A percentile compares a stretch with the other conserved stretches of the same genome.
These are phyloP conservation scores for Leuctra nigra DNA, from an alignment of 2,888 invertebrate species.

Conservation along the genomic window DNA sequence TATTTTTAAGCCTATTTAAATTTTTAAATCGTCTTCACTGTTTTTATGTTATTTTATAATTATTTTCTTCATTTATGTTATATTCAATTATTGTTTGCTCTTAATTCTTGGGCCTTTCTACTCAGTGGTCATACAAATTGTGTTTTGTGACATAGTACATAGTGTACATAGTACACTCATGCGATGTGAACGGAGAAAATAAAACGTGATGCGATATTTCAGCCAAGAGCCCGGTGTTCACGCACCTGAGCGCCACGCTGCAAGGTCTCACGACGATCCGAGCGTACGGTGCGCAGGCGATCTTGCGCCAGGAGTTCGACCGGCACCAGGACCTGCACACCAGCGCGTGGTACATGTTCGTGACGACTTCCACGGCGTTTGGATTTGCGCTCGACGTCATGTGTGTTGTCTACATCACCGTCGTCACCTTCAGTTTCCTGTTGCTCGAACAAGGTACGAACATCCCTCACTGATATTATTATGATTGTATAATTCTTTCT, in stretches of 20 bases:
- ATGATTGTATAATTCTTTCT: background rate
- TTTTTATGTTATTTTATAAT: too few species aligned
- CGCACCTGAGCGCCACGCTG: conserved; percentile 71
- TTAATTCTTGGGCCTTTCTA: too few species aligned
- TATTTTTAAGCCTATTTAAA: too few species aligned
- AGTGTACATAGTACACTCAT: too few species aligned
- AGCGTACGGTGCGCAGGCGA: conserved; percentile 62
- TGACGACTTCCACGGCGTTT: conserved; percentile 86
- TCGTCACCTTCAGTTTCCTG: conserved; percentile 82
- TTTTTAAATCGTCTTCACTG: too few species aligned
- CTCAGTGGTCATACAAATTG: too few species aligned
- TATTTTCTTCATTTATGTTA: too few species aligned
- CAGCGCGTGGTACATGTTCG: conserved; percentile 86
- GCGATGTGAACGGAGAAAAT: too few species aligned
- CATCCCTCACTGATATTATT: too few species aligned
- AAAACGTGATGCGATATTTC: conserved; percentile 30
- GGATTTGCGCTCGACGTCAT: conserved; percentile 89
- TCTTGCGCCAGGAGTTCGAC: conserved; percentile 53
- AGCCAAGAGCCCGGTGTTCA: conserved; percentile 81
- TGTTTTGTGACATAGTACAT: too few species aligned
- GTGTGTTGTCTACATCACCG: conserved; percentile 76
- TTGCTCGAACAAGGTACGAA: conserved; percentile 55
- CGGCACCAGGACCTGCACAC: conserved; percentile 72
- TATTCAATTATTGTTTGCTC: too few species aligned
- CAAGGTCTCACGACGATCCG: conserved; percentile 75